These are phyloP conservation scores for Criorhina ranunculi DNA, from an alignment of 2,888 invertebrate genomes.

Conservation along the genomic window DNA sequence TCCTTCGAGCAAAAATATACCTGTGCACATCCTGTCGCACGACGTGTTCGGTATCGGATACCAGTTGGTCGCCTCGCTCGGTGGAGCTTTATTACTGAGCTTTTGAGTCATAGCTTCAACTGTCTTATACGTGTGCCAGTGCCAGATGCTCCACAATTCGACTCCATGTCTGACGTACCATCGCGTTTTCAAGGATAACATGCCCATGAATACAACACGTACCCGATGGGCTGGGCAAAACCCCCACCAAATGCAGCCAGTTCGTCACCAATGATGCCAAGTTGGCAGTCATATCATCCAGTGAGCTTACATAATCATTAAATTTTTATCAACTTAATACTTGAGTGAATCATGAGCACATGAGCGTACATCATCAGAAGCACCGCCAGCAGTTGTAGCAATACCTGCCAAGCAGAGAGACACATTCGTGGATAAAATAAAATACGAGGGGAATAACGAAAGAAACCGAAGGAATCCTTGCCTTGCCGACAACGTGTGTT, in stretches of 20 bases:
- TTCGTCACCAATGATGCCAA: constrained; percentile 64
- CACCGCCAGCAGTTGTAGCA: background rate
- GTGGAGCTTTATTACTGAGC: constrained; percentile 55
- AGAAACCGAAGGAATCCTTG: constrained; percentile 38
- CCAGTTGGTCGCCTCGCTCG: constrained; percentile 14
- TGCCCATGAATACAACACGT: background rate
- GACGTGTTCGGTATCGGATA: constrained; percentile 8
- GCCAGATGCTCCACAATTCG: constrained; percentile 25
- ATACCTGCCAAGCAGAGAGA: background rate
- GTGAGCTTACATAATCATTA: constrained; percentile 56
- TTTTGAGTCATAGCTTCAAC: constrained; percentile 39
- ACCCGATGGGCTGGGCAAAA: background rate
- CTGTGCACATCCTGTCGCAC: background rate
- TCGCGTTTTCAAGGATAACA: constrained; percentile 52
- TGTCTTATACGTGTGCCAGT: background rate
- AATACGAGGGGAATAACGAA: constrained; percentile 52
- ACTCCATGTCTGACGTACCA: constrained; percentile 48
- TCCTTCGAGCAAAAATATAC: constrained; percentile 40
- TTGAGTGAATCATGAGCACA: constrained; percentile 56
- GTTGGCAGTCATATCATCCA: constrained; percentile 51
- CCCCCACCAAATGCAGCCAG: constrained; percentile 47
- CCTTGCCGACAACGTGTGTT: constrained; percentile 28
- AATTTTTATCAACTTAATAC: constrained; percentile 64
- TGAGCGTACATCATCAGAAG: constrained; percentile 25
- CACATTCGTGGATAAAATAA: constrained; percentile 41